Base-by-base conservation (phyloP, 2,797 vertebrate species). In the Chrosomus eos region DNA sequence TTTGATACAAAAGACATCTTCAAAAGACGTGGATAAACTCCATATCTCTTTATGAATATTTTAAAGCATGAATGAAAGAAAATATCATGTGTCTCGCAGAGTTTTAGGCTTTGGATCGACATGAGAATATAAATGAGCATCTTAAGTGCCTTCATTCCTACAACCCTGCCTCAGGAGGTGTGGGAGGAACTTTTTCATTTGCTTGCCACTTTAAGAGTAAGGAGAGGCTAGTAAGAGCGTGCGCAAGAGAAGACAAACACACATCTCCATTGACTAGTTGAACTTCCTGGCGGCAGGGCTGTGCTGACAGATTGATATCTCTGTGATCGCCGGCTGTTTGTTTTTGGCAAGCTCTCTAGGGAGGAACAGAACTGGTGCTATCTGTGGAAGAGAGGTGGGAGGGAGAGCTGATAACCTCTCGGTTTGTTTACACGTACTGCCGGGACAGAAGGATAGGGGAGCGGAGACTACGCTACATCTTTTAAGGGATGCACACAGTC, bases 251-350 rank as follows among this genome's bases (percentile, higher is more conserved):
- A 36, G 33, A 67, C 67, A 55, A 62, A 72, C 38, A 45, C 5
- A 81, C 88, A 88, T 87, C 92, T 88, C 91, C 89, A 92, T 93
- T 94, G 93, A 97, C 96, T 95, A 93, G 95, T 97, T 97, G 95
- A 97, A 97, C 97, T 99, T 97, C 95, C 96, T 93, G 93, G 95
- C 94, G 94, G 93, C 93, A 91, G 92, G 93, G 91, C 91, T 88
- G 94, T 91, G 95, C 93, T 96, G 95, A 96, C 96, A 97, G 96
- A 96, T 96, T 95, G 95, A 97, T 97, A 96, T n/a, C 92, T 96
- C 91, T 90, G 93, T 92, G 95, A 97, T 97, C 96, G 96, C 93
- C 71, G 88, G 92, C 84, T 96, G 96, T 97, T 97, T 98, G 96
- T 97, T 96, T 97, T 95, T 90, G 94, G 88, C 87, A 90, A 91